phyloP scores from a whole-genome alignment of 2,797 vertebrate genomes.

The Tympanoctomys barrerae region DNA sequence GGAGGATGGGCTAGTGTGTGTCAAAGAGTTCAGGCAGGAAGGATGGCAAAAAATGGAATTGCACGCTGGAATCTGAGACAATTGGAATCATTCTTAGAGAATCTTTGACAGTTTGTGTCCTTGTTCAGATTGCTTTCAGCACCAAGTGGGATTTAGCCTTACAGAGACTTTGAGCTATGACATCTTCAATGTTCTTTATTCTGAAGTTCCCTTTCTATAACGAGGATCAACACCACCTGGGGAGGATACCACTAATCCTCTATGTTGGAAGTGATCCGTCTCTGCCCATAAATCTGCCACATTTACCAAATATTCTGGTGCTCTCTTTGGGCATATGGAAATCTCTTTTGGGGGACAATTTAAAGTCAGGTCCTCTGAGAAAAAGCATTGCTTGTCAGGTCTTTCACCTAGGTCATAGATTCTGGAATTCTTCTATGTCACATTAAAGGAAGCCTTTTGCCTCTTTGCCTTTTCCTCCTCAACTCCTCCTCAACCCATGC shows the following conservation, averaged over 20 bases:
- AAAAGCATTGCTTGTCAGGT: background rate
- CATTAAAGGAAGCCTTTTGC: slow-evolving; percentile 65
- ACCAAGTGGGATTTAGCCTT: slow-evolving; percentile 6
- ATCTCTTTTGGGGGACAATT: background rate
- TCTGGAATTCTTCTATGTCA: background rate
- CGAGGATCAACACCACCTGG: background rate
- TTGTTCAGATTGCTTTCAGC: slow-evolving; percentile 26
- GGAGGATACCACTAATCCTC: background rate
- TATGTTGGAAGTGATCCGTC: slow-evolving; percentile 4
- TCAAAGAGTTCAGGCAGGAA: slow-evolving; percentile 12
- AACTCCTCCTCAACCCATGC: slow-evolving; percentile 42
- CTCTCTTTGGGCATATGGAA: background rate
- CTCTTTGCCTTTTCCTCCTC: background rate
- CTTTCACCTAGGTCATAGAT: slow-evolving; percentile 16
- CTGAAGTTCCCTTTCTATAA: slow-evolving; percentile 14
- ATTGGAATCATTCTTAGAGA: slow-evolving; percentile 12
- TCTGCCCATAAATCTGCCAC: background rate
- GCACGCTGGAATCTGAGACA: slow-evolving; percentile 16
- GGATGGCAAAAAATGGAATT: background rate
- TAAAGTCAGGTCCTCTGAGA: slow-evolving; percentile 42
- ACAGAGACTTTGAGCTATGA: background rate
- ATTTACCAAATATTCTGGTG: slow-evolving; percentile 40
- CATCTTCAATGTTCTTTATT: slow-evolving; percentile 36
- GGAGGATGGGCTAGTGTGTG: background rate
- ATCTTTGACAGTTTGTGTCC: background rate